Conservation (phyloP, 2,113 vertebrate genomes). For the Megaceryle maxima region DNA sequence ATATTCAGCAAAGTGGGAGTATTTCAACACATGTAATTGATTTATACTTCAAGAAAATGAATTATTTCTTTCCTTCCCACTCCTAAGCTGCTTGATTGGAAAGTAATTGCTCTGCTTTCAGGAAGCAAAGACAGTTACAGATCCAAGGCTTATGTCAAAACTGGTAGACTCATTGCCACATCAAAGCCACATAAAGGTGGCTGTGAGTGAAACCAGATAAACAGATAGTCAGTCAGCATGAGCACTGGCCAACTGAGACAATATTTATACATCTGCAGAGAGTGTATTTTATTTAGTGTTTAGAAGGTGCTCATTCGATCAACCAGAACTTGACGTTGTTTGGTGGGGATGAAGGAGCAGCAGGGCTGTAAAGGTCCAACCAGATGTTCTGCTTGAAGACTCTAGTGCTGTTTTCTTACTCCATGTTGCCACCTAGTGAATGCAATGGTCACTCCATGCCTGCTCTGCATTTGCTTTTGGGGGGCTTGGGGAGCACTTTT, state of each 20-base stretch:
- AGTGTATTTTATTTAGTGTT: not conserved
- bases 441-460: not conserved
- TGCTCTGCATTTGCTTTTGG: not conserved
- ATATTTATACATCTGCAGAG: not conserved
- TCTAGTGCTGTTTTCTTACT: not conserved
- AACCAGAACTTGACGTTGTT: not conserved
- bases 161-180: not conserved
- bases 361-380: not conserved
- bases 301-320: not conserved
- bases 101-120: not conserved
- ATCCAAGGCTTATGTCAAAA: not conserved
- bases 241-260: not conserved
- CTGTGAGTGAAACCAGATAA: not conserved
- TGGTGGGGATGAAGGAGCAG: not conserved
- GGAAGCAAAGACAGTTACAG: not conserved
- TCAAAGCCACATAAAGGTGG: not conserved
- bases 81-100: not conserved
- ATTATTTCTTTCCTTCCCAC: not conserved
- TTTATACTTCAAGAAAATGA: not conserved
- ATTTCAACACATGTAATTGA: not conserved
- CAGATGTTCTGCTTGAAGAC: not conserved
- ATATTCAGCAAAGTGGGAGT: not conserved
- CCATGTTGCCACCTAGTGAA: conserved; percentile 25
- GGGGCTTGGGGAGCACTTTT: fast-evolving
- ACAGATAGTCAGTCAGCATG: not conserved